Percentiles rank a stretch among this genome's conserved stretches.
phyloP scores from a whole-genome alignment of 1,140 invertebrate species.

The Neuroterus valhalla region DNA sequence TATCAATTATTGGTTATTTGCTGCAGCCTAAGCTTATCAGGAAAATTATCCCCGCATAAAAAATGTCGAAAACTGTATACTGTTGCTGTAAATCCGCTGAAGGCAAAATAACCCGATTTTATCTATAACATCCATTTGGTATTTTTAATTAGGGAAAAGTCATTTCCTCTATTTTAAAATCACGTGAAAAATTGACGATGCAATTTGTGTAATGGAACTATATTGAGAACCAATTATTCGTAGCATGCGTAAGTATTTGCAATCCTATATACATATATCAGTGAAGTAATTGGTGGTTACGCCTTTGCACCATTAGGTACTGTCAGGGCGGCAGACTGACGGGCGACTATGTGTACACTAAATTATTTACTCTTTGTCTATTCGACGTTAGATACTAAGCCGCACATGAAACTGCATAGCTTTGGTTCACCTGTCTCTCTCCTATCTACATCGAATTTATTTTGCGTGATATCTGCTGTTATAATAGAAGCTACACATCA shows the following conservation, averaged over 20 bases:
- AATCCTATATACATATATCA: slow-evolving; percentile 36
- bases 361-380: slow-evolving; percentile 70
- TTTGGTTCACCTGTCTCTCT: neutral
- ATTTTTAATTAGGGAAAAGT: neutral
- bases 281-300: slow-evolving; percentile 47
- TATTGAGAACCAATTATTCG: slow-evolving; percentile 20
- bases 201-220: slow-evolving; percentile 15
- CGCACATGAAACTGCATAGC: slow-evolving; percentile 50
- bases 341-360: slow-evolving; percentile 63
- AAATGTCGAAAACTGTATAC: no score
- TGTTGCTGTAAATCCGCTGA: no score
- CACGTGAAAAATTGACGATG: neutral
- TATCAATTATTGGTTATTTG: no score
- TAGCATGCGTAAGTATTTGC: slow-evolving; percentile 31
- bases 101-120: neutral
- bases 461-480: neutral
- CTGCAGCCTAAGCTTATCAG: no score
- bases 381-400: slow-evolving; percentile 57
- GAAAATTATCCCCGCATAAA: no score
- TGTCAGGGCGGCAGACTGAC: slow-evolving; percentile 68
- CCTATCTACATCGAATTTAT: neutral
- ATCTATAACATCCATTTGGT: slow-evolving; percentile 1
- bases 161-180: neutral
- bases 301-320: slow-evolving; percentile 43
- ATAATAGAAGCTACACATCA: neutral